Conservation (phyloP, 2,797 vertebrate genomes). For the Enteromius fasciolatus region DNA sequence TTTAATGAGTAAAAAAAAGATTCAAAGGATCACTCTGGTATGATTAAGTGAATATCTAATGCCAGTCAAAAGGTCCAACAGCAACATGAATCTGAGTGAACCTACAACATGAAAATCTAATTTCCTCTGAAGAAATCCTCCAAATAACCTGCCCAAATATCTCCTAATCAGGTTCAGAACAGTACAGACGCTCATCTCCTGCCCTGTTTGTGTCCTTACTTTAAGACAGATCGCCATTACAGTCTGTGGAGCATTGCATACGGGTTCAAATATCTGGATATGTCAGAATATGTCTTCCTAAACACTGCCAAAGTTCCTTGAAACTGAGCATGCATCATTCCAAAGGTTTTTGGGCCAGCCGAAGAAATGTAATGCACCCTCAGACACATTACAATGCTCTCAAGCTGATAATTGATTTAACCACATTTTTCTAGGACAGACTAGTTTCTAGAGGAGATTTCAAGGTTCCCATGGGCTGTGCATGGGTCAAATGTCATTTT, state of each 20-base stretch:
- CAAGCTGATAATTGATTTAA: constrained; percentile 13
- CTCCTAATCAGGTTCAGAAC: constrained; percentile 7
- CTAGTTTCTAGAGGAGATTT: constrained; percentile 11
- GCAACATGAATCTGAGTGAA: constrained; percentile 14
- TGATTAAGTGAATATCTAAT: background rate
- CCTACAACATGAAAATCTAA: constrained; percentile 35
- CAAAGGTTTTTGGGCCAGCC: background rate
- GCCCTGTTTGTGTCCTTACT: background rate
- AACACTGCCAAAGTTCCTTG: background rate
- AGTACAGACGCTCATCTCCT: constrained; percentile 6
- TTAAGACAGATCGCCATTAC: background rate
- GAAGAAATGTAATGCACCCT: background rate
- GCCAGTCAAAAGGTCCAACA: constrained; percentile 10
- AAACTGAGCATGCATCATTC: constrained; percentile 12
- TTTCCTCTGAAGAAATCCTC: constrained; percentile 43
- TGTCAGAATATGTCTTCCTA: background rate
- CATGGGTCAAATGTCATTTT: constrained; percentile 21
- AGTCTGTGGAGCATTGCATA: background rate
- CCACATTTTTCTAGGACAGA: constrained; percentile 17
- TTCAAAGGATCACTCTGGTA: background rate
- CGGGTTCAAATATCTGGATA: constrained; percentile 5
- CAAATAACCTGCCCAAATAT: constrained; percentile 24
- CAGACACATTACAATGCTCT: background rate
- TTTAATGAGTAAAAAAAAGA: background rate
- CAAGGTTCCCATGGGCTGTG: constrained; percentile 1